Percentiles rank a stretch among this genome's conserved stretches.
Evolutionary conservation across 2,888 invertebrate genomes (phyloP).

Genomic region (Apocheima hispidaria): DNA sequence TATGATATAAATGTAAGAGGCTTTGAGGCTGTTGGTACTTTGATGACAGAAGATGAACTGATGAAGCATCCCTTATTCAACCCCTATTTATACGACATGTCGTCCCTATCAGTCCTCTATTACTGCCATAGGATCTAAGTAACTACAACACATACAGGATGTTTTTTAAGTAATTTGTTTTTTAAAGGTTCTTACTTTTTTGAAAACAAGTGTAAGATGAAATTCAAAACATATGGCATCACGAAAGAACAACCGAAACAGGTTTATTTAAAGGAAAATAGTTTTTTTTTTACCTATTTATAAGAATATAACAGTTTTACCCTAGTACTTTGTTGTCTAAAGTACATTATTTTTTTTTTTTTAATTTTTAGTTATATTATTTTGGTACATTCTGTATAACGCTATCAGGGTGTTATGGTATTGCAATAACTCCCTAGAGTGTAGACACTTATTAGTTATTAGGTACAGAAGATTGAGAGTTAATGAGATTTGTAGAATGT

Average conservation of each 20-base stretch:
- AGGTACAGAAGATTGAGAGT: slow-evolving; percentile 1
- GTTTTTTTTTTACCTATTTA: too few species aligned
- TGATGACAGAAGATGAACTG: slow-evolving; percentile 8
- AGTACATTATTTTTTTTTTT: too few species aligned
- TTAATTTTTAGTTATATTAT: too few species aligned
- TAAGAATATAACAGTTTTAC: too few species aligned
- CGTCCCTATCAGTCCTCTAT: neutral
- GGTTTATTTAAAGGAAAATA: too few species aligned
- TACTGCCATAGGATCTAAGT: neutral
- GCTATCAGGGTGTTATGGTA: neutral
- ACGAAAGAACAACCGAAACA: too few species aligned
- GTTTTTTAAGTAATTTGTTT: neutral
- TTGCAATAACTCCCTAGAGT: slow-evolving; percentile 8
- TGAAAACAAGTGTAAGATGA: too few species aligned
- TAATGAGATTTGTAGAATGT: slow-evolving; percentile 7
- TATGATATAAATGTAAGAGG: neutral
- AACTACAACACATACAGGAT: neutral
- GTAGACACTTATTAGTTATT: neutral
- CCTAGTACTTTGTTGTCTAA: too few species aligned
- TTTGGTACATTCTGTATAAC: neutral
- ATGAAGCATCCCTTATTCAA: slow-evolving; percentile 3
- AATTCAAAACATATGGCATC: too few species aligned
- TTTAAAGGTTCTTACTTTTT: too few species aligned
- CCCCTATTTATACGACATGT: slow-evolving; percentile 21
- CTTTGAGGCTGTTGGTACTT: neutral